Evolutionary conservation across 2,888 invertebrate genomes (phyloP).

Genomic region (Orthosia cruda): DNA sequence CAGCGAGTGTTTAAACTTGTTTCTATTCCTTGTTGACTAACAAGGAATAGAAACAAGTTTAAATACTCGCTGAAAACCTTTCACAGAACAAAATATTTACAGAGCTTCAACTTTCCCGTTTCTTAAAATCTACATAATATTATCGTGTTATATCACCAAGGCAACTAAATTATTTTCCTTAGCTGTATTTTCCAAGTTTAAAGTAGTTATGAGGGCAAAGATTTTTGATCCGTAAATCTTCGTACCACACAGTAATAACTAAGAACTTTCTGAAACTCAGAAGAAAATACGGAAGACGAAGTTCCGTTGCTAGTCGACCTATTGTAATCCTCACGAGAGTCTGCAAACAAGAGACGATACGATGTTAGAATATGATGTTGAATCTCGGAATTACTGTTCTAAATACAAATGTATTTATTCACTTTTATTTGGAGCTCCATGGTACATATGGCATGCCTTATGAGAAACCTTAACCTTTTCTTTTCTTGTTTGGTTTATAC

Average conservation of each 20-base stretch:
- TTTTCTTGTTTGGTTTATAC: too few species aligned
- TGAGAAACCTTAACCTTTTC: too few species aligned
- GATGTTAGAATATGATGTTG: background rate
- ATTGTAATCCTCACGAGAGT: conserved; percentile 8
- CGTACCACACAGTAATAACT: background rate
- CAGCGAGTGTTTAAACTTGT: too few species aligned
- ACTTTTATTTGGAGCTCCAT: too few species aligned
- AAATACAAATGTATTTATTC: background rate
- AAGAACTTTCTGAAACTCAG: conserved; percentile 11
- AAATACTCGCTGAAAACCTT: background rate
- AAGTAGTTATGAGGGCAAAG: conserved; percentile 14
- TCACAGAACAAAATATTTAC: background rate
- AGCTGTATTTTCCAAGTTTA: conserved; percentile 1
- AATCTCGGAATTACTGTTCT: background rate
- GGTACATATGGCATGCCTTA: too few species aligned
- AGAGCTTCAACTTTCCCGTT: background rate
- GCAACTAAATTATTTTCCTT: background rate
- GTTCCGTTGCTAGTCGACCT: conserved; percentile 1
- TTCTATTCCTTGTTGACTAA: too few species aligned
- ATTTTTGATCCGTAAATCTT: conserved; percentile 18
- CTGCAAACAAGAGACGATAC: background rate
- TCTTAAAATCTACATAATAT: background rate
- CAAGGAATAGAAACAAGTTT: background rate
- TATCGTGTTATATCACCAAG: background rate
- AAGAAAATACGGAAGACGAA: conserved; percentile 12